Percentiles rank a stretch among this genome's conserved stretches.
These are phyloP conservation scores for Rhynchonycteris naso DNA, from an alignment of 2,797 vertebrate genomes.

Conservation along the genomic window DNA sequence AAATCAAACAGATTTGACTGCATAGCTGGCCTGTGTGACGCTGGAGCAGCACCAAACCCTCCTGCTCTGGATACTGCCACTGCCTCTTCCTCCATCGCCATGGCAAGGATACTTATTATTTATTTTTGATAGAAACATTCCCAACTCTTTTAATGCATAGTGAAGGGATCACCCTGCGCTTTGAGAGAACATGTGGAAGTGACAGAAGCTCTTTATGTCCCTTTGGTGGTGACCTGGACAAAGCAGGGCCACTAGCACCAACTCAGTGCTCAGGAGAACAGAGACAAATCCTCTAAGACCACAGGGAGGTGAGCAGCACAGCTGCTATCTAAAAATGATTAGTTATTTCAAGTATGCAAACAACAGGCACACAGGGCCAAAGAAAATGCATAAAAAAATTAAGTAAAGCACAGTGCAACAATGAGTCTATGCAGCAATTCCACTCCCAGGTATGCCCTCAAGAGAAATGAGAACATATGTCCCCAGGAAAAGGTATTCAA, in stretches of 20 bases:
- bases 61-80: no score
- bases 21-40: no score
- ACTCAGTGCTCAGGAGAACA: not conserved
- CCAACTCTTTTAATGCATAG: not conserved
- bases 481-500: not conserved
- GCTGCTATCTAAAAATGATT: not conserved
- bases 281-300: not conserved
- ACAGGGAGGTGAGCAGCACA: not conserved
- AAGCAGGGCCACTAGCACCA: not conserved
- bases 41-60: no score
- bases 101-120: no score
- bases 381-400: not conserved
- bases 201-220: not conserved
- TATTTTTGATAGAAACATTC: not conserved
- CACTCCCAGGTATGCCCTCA: not conserved
- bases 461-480: not conserved
- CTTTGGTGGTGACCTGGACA: not conserved
- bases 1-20: not conserved
- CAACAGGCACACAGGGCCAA: not conserved
- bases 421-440: not conserved
- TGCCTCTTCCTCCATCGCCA: no score
- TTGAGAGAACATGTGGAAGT: not conserved
- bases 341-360: not conserved
- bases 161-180: not conserved
- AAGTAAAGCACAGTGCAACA: not conserved